phyloP scores from a whole-genome alignment of 2,888 invertebrate genomes.

The Cheilosia urbana region DNA sequence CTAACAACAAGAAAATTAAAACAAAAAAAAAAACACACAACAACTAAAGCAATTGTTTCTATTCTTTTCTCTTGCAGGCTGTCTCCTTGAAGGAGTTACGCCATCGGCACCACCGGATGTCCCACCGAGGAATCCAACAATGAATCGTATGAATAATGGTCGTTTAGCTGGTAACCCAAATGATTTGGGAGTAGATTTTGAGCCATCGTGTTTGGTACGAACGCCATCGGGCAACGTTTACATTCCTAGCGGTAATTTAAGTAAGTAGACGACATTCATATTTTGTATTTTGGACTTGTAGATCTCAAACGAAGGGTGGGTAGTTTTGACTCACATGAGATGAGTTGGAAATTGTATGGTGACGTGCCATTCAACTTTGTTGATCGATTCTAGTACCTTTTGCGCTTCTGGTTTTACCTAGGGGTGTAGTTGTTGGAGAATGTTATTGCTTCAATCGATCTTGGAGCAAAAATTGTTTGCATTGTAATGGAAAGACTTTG shows the following conservation, averaged over 20 bases:
- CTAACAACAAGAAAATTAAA: slow-evolving; percentile 14
- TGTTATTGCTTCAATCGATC: no score
- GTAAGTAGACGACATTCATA: slow-evolving; percentile 83
- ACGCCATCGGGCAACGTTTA: slow-evolving; percentile 97
- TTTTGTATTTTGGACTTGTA: background rate
- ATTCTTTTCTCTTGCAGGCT: slow-evolving; percentile 86
- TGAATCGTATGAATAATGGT: slow-evolving; percentile 96
- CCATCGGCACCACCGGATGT: slow-evolving; percentile 91
- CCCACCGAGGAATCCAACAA: slow-evolving; percentile 95
- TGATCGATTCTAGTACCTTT: no score
- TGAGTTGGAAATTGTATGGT: no score
- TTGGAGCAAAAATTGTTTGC: no score
- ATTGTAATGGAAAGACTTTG: no score
- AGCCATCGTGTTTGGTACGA: slow-evolving; percentile 95
- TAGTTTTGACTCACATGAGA: no score
- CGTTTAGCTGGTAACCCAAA: slow-evolving; percentile 93
- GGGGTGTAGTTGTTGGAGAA: no score
- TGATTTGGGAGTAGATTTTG: slow-evolving; percentile 90
- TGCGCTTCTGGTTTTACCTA: no score
- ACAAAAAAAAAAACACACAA: slow-evolving; percentile 33
- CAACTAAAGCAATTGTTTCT: slow-evolving; percentile 55
- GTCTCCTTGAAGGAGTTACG: slow-evolving; percentile 92
- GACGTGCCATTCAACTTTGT: no score
- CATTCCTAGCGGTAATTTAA: slow-evolving; percentile 92
- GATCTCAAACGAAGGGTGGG: background rate